Base-by-base conservation (phyloP, 2,888 invertebrate genomes). In the Endomychus coccineus region DNA sequence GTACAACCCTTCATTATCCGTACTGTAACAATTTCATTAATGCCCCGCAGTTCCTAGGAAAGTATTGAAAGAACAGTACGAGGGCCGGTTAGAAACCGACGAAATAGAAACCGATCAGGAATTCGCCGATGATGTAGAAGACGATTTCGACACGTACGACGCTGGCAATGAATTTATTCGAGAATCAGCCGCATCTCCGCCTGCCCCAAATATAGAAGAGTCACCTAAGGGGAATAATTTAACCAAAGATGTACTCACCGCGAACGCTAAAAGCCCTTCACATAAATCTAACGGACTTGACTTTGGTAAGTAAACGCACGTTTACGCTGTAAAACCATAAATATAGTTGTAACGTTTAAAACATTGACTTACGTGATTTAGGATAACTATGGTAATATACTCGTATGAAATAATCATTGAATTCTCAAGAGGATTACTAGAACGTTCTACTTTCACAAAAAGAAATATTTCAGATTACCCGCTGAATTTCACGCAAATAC, bases 1-100 rank as follows among this genome's bases (percentile, higher is more conserved):
- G n/a, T n/a, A n/a, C n/a, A n/a, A n/a, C n/a, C n/a, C n/a, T n/a
- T n/a, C n/a, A n/a, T n/a, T n/a, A n/a, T n/a, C n/a, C n/a, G n/a
- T n/a, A n/a, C n/a, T n/a, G n/a, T n/a, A n/a, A n/a, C n/a, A n/a
- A n/a, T n/a, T n/a, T n/a, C n/a, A n/a, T n/a, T n/a, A n/a, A n/a
- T n/a, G n/a, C n/a, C n/a, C n/a, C n/a, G n/a, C 70, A 89, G 89
- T 89, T 45, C 88, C 87, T 3, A 73, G 87, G 46, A 83, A 82
- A 59, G 86, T 90, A 34, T 69, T 89, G 43, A 83, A 84, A 59
- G 85, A 87, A 64, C 77, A 82, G 49, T 87, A 81, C 66, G 84
- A 87, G 58, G 83, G 83, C 43, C 77, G 78, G 16, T 74, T 81
- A 29, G 85, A 86, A 63, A 73, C 79, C 45, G 89, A 88, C 61